Evolutionary conservation across 1,140 invertebrate species (phyloP), one percentile per base, ranked within the genome.

Genomic region (Heliothis subflexa): DNA sequence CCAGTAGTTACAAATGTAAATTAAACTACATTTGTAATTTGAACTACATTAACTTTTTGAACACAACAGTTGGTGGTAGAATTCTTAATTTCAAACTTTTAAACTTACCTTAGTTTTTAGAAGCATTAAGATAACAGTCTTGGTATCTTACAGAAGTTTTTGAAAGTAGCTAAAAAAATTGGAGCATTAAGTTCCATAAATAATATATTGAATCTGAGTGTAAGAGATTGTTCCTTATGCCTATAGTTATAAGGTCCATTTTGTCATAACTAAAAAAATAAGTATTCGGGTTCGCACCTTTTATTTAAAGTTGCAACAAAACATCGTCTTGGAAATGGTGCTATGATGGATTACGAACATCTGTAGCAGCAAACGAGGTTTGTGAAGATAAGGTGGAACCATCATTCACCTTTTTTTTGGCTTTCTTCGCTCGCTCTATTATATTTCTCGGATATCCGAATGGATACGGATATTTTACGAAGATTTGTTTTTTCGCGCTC

Each of bases 321-420:
- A 85, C 79, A 78, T 21, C 66, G 73, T 70, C 59, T 77, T 72
- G 73, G 78, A 84, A 83, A 83, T 79, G 79, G 68, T 81, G 64
- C 81, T 87, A 81, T 87, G 86, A 88, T 86, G 82, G 83, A 88
- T 88, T 84, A 85, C 76, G 66, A 81, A 81, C 85, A 88, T 88
- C 85, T 84, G 83, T 83, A 83, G 64, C 80, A 83, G 83, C 85
- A 86, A 88, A 88, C 84, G 86, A 85, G 85, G 79, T 80, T 79
- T 83, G 80, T 78, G 78, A 50, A 86, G 86, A 86, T 88, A 88
- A 86, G 85, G 83, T 82, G 71, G 81, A 62, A 77, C 81, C 84
- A 84, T 84, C 76, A 75, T 80, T 84, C 83, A 84, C 77, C 78
- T 83, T 80, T 81, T n/a, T 81, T 82, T 64, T 80, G 54, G 45